These are phyloP conservation scores for Falco cherrug DNA, from an alignment of 2,797 vertebrate genomes.

Conservation along the genomic window DNA sequence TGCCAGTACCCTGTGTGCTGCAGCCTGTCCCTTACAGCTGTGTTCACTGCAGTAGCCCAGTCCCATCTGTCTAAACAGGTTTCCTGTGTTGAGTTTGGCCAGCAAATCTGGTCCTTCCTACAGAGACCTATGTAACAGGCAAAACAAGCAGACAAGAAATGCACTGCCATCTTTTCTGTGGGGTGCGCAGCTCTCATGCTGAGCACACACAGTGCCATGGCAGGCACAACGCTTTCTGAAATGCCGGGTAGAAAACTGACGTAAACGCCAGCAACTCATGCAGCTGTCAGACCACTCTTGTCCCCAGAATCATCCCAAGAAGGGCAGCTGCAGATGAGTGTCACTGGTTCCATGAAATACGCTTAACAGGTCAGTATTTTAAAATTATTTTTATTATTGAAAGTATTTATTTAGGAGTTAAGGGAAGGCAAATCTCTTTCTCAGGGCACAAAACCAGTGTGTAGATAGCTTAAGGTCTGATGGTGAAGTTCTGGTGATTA, in stretches of 20 bases:
- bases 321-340: neutral
- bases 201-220: neutral
- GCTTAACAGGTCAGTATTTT: neutral
- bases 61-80: neutral
- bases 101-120: neutral
- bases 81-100: neutral
- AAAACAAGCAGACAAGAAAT: neutral
- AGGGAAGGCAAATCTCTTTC: neutral
- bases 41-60: neutral
- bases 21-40: neutral
- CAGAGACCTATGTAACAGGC: neutral
- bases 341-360: neutral
- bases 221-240: neutral
- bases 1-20: neutral
- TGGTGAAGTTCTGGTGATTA: neutral
- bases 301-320: neutral
- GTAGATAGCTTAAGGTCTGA: neutral
- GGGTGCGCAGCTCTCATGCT: neutral
- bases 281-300: neutral
- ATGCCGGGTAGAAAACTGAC: neutral
- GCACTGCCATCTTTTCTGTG: neutral
- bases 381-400: neutral
- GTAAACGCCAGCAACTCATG: neutral
- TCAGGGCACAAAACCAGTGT: neutral
- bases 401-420: neutral